Evolutionary conservation across 2,797 vertebrate species (phyloP).

Genomic region (Sebastes wilsoni): DNA sequence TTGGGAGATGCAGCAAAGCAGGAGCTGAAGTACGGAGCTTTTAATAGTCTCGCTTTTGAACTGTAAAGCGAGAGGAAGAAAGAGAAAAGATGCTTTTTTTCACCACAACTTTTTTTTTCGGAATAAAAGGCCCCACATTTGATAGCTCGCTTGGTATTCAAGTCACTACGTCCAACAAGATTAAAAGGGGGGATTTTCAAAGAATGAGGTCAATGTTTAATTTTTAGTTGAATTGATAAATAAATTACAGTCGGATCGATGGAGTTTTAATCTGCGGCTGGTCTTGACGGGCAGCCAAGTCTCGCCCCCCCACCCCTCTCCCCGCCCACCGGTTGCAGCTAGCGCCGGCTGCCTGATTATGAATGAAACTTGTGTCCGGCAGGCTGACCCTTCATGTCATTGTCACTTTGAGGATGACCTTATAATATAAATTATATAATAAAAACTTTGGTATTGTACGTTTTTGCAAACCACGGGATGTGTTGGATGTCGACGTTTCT

Average conservation of each 20-base stretch:
- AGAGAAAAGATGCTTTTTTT: conserved; percentile 18
- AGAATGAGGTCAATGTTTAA: conserved; percentile 75
- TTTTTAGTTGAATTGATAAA: conserved; percentile 80
- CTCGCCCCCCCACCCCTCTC: neutral
- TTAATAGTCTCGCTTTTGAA: conserved; percentile 55
- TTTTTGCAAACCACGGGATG: no score
- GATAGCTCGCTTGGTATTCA: conserved; percentile 68
- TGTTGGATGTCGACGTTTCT: no score
- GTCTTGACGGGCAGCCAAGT: conserved; percentile 60
- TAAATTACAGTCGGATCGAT: conserved; percentile 80
- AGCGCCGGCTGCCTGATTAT: conserved; percentile 46
- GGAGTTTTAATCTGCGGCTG: conserved; percentile 72
- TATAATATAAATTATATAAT: no score
- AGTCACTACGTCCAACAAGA: conserved; percentile 43
- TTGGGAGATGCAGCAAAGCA: conserved; percentile 46
- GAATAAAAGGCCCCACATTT: conserved; percentile 13
- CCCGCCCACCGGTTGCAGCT: conserved; percentile 38
- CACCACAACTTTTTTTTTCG: conserved; percentile 16
- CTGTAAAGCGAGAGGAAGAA: conserved; percentile 21
- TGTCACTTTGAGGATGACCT: neutral
- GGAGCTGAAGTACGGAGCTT: conserved; percentile 45
- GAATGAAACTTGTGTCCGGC: conserved; percentile 52
- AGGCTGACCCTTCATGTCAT: conserved; percentile 32
- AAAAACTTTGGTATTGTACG: no score
- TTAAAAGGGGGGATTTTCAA: conserved; percentile 60